A percentile compares a stretch with the other conserved stretches of the same genome.
These are phyloP conservation scores for Condylostylus longicornis DNA, from an alignment of 1,140 invertebrate genomes.

Conservation along the genomic window DNA sequence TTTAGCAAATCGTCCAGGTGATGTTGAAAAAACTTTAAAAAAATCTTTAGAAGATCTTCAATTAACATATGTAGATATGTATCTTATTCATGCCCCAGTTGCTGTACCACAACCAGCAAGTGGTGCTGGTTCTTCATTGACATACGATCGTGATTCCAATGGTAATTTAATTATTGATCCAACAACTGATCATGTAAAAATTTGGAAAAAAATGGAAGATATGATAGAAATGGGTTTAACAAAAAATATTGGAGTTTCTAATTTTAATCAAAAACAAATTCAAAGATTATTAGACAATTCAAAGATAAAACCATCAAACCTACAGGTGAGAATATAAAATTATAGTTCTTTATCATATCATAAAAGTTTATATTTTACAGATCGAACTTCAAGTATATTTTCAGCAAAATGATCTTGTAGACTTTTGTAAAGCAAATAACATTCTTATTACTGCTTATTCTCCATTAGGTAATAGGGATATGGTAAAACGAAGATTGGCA, in stretches of 20 bases:
- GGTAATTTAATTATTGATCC: conserved; percentile 48
- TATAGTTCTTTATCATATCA: too few species aligned
- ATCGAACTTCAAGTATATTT: conserved; percentile 70
- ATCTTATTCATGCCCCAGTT: conserved; percentile 69
- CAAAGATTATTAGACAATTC: conserved; percentile 44
- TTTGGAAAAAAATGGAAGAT: conserved; percentile 69
- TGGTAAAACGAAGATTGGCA: conserved; percentile 33
- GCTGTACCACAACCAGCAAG: too few species aligned
- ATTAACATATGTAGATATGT: conserved; percentile 70
- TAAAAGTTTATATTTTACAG: conserved; percentile 41
- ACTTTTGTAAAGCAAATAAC: conserved; percentile 53
- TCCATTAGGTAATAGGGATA: conserved; percentile 59
- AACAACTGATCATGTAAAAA: conserved; percentile 48
- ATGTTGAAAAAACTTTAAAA: conserved; percentile 55
- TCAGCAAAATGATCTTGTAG: conserved; percentile 58
- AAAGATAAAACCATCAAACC: conserved; percentile 49
- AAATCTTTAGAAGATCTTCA: conserved; percentile 57
- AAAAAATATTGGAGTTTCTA: conserved; percentile 62
- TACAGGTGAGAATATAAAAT: conserved; percentile 49
- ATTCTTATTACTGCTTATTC: conserved; percentile 71
- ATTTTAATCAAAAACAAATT: conserved; percentile 60
- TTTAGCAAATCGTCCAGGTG: conserved; percentile 44
- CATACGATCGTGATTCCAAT: conserved; percentile 33
- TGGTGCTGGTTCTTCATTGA: too few species aligned
- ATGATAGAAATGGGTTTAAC: conserved; percentile 47